phyloP scores from a whole-genome alignment of 2,888 invertebrate species.

The Trimorus sp. region DNA sequence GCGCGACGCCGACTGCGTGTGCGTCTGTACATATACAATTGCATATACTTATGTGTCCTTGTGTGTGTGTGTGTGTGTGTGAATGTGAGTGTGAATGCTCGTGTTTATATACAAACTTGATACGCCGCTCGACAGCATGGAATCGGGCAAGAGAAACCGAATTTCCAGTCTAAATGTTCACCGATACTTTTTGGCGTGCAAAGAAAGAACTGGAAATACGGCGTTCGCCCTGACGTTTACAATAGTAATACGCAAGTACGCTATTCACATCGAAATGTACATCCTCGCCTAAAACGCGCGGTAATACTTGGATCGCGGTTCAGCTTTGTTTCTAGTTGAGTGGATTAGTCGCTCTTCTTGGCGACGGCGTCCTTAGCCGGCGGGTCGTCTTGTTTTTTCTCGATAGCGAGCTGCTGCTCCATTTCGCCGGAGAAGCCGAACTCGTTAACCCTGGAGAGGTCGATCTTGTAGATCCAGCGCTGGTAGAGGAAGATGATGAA shows the following conservation, averaged over 20 bases:
- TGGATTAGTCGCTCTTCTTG: conserved; percentile 75
- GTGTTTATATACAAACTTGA: too few relatives aligned
- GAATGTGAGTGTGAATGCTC: too few relatives aligned
- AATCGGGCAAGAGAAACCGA: too few relatives aligned
- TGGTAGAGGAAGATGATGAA: conserved; percentile 99
- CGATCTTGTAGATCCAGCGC: conserved; percentile 99
- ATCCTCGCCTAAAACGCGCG: conserved; percentile 38
- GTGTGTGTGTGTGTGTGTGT: too few relatives aligned
- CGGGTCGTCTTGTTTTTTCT: conserved; percentile 65
- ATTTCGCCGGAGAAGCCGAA: conserved; percentile 99
- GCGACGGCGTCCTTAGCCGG: conserved; percentile 60
- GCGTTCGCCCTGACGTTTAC: too few relatives aligned
- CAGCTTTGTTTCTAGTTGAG: conserved; percentile 24
- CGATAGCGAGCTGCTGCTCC: conserved; percentile 83
- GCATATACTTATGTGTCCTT: too few relatives aligned
- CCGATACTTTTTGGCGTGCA: too few relatives aligned
- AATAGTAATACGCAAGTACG: neutral
- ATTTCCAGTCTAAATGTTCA: too few relatives aligned
- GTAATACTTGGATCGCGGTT: conserved; percentile 44
- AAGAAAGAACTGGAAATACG: too few relatives aligned
- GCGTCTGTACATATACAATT: too few relatives aligned
- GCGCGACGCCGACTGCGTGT: too few relatives aligned
- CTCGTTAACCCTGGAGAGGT: conserved; percentile 97
- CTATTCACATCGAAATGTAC: conserved; percentile 63
- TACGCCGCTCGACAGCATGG: too few relatives aligned